Evolutionary conservation across 2,888 invertebrate genomes (phyloP), one percentile per base, ranked within the genome.

Genomic region (Caenorhabditis macrosperma): DNA sequence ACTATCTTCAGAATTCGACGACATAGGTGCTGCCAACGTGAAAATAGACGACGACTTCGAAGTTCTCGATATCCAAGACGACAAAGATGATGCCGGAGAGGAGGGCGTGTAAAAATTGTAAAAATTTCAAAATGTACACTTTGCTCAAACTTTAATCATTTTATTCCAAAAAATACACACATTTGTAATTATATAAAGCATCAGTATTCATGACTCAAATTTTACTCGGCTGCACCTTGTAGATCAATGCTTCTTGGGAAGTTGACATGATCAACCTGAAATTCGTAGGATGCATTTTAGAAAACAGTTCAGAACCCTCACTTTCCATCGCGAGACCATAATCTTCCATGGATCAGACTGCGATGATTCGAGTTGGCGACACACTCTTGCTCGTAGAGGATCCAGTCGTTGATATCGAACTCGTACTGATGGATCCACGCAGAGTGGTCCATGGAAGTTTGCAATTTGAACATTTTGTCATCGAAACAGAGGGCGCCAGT

Each of bases 21-120:
- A 90, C 61, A 87, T 89, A 57, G 88, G 85, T 12, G 72, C 77
- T 10, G 85, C 87, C 2, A 81, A 84, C 50, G 87, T 76, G 64
- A 86, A 88, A 66, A 87, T 85, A 20, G 90, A 90, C 52, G 90
- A 90, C 12, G 87, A 88, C 24, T 90, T 90, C 59, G 90, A 90
- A 60, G 76, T 90, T 9, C 79, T 90, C 24, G 86, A 87, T 38
- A 46, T 72, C 0, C 38, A 9, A 12, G 9, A 9, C 12, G 38
- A 38, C 15, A 12, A 41, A 7, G 55, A 61, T 3, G 71, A 66
- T 74, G 71, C 79, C n/a, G 15, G 26, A 17, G 26, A 38, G 5
- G 44, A 67, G n/a, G 67, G 52, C 30, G 30, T 17, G 59, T 57
- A 48, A 41, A 9, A 26, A 52, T n/a, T n/a, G 24, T 10, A 24